A percentile compares a stretch with the other conserved stretches of the same genome.
phyloP scores from a whole-genome alignment of 2,888 invertebrate genomes.

The Hemithea aestivaria region DNA sequence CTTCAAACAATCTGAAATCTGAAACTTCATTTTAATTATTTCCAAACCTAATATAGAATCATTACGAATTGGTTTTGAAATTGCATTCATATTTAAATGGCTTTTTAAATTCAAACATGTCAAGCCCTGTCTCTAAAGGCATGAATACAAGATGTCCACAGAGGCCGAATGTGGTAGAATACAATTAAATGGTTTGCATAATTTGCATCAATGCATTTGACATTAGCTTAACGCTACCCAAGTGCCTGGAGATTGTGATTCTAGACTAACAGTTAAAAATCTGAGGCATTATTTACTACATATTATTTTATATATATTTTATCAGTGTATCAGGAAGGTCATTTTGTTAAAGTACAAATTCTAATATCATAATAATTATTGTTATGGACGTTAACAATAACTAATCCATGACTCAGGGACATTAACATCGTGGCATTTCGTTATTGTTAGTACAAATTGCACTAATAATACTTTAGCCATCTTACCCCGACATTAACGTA shows the following conservation, averaged over 20 bases:
- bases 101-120: constrained; percentile 11
- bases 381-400: too few relatives aligned
- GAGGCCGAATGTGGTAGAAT: constrained; percentile 53
- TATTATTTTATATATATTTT: too few relatives aligned
- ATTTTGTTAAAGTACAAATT: too few relatives aligned
- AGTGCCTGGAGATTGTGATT: constrained; percentile 23
- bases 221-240: constrained; percentile 25
- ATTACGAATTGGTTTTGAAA: too few relatives aligned
- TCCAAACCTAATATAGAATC: constrained; percentile 6
- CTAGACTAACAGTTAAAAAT: too few relatives aligned
- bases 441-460: constrained; percentile 4
- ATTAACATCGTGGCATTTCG: background rate
- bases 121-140: constrained; percentile 11
- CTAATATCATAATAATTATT: too few relatives aligned
- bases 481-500: constrained; percentile 10
- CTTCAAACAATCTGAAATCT: too few relatives aligned
- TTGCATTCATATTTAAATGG: constrained; percentile 11
- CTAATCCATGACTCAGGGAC: too few relatives aligned
- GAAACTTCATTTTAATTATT: too few relatives aligned
- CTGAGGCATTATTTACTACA: too few relatives aligned
- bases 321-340: too few relatives aligned
- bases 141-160: constrained; percentile 47
- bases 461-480: constrained; percentile 8
- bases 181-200: constrained; percentile 65
- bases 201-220: constrained; percentile 45